A percentile compares a stretch with the other conserved stretches of the same genome.
Conservation (phyloP, 2,113 vertebrate species). For the Turdus rufiventris region DNA sequence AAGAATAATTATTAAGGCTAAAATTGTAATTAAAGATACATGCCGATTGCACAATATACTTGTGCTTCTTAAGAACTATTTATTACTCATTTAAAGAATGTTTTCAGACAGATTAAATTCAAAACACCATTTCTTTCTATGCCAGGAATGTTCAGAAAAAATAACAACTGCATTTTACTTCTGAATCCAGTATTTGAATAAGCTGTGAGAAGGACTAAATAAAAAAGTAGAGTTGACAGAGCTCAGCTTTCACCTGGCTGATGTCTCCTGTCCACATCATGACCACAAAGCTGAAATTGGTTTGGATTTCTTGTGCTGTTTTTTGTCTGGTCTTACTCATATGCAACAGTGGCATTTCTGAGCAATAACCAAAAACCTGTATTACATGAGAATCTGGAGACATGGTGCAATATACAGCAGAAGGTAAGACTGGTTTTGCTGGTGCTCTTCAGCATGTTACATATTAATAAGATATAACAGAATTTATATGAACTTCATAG, state of each 20-base stretch:
- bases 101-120: background rate
- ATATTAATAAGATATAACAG: background rate
- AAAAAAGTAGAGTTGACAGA: background rate
- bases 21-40: background rate
- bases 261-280: background rate
- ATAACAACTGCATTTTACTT: background rate
- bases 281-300: background rate
- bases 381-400: background rate
- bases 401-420: background rate
- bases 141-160: background rate
- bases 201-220: background rate
- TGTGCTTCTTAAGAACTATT: background rate
- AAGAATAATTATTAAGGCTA: background rate
- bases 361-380: background rate
- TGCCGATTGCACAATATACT: background rate
- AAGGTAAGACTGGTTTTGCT: background rate
- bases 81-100: background rate
- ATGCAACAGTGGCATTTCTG: background rate
- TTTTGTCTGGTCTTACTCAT: background rate
- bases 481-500: background rate
- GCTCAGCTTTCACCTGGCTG: background rate
- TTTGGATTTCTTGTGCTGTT: background rate
- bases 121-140: background rate
- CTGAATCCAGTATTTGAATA: background rate
- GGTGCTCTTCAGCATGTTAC: background rate